Evolutionary conservation across 2,888 invertebrate genomes (phyloP).

Genomic region (Mesochorus sp.): DNA sequence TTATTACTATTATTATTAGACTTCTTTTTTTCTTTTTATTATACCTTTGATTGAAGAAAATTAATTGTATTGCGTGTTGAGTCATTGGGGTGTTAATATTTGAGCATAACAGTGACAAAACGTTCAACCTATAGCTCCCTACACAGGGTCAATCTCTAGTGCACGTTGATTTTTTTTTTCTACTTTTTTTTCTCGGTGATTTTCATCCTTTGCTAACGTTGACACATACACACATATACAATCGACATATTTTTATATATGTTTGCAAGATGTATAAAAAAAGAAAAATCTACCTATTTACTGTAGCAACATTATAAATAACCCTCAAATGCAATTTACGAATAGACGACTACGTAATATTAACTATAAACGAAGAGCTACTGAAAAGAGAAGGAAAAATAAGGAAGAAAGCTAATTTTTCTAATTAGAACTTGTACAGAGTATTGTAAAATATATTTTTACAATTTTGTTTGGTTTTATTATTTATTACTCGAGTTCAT

Average conservation of each 20-base stretch:
- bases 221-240: not conserved
- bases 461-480: constrained; percentile 72
- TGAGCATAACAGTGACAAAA: constrained; percentile 1
- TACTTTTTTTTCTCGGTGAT: constrained; percentile 17
- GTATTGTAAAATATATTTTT: constrained; percentile 79
- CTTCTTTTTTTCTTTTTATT: constrained; percentile 41
- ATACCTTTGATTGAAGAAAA: constrained; percentile 11
- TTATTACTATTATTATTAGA: not conserved
- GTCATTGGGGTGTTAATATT: constrained; percentile 8
- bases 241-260: not conserved
- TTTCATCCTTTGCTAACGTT: constrained; percentile 15
- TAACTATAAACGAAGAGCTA: constrained; percentile 20
- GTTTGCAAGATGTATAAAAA: not conserved
- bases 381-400: constrained; percentile 31
- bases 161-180: not conserved
- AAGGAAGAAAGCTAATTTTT: constrained; percentile 22
- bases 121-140: constrained; percentile 29
- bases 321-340: not conserved
- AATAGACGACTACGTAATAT: constrained; percentile 9
- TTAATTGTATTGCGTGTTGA: constrained; percentile 23
- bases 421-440: constrained; percentile 73
- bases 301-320: not conserved
- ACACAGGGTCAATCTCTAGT: constrained; percentile 36
- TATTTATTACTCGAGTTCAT: constrained; percentile 74
- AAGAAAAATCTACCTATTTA: constrained; percentile 1